A percentile compares a stretch with the other conserved stretches of the same genome.
These are phyloP conservation scores for Octomys mimax DNA, from an alignment of 2,797 vertebrate species.

Conservation along the genomic window DNA sequence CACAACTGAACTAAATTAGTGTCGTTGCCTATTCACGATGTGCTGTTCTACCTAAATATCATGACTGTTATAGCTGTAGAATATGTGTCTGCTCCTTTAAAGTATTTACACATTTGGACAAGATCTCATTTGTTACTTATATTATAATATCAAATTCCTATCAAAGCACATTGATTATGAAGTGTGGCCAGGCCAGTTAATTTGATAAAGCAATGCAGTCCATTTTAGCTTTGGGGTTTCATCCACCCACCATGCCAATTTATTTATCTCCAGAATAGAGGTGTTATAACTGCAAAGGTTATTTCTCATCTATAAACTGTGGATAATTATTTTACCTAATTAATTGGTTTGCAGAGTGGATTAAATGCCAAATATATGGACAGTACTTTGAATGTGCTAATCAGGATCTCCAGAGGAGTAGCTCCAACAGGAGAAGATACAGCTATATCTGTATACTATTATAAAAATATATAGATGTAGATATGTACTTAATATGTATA, in stretches of 20 bases:
- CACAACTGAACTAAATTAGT: conserved; percentile 14
- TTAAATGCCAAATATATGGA: not conserved
- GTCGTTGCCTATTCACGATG: not conserved
- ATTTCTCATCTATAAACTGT: not conserved
- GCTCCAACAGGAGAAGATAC: fast-evolving
- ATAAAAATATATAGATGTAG: not conserved
- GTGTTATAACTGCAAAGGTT: not conserved
- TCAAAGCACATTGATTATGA: not conserved
- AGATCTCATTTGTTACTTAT: not conserved
- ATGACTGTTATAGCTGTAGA: not conserved
- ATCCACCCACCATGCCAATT: not conserved
- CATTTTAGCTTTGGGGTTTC: not conserved
- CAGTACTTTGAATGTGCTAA: not conserved
- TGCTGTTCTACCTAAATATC: not conserved
- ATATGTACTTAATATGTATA: not conserved
- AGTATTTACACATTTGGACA: not conserved
- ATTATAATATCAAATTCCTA: not conserved
- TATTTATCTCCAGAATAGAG: not conserved
- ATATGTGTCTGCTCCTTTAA: not conserved
- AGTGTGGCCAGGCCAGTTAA: not conserved
- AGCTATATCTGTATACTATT: not conserved
- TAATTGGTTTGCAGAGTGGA: not conserved
- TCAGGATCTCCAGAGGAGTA: not conserved
- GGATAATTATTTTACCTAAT: conserved; percentile 1
- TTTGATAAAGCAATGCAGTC: not conserved